These are phyloP conservation scores for Prunella himalayana DNA, from an alignment of 2,113 vertebrate genomes.

Conservation along the genomic window DNA sequence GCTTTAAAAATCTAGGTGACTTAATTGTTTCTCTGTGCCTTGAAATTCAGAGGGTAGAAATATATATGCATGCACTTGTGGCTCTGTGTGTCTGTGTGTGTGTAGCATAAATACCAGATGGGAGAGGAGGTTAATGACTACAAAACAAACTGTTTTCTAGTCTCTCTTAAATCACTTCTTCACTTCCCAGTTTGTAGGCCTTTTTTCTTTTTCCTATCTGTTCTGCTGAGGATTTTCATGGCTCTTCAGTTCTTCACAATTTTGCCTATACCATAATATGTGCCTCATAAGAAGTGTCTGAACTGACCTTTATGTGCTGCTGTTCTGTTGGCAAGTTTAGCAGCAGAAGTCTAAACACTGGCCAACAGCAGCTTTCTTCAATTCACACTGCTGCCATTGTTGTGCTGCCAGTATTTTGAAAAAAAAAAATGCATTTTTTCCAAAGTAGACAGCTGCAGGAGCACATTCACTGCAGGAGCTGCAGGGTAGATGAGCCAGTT, in stretches of 20 bases:
- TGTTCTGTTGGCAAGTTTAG: background rate
- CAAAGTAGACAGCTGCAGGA: background rate
- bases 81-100: background rate
- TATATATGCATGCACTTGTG: background rate
- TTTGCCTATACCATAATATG: fast-evolving
- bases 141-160: background rate
- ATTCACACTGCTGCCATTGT: background rate
- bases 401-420: background rate
- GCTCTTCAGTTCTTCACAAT: background rate
- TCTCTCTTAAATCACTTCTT: background rate
- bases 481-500: background rate
- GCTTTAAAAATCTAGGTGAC: slow-evolving; percentile 1
- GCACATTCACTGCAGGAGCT: background rate
- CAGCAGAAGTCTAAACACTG: background rate
- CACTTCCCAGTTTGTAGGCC: background rate
- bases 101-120: slow-evolving; percentile 29
- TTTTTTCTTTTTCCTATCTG: background rate
- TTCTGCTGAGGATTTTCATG: background rate
- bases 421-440: background rate
- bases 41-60: background rate
- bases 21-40: background rate
- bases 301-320: fast-evolving
- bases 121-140: background rate
- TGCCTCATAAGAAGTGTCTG: fast-evolving
- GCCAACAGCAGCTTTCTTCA: background rate